phyloP scores from a whole-genome alignment of 1,140 invertebrate genomes.

The Heliconius eleuchia region DNA sequence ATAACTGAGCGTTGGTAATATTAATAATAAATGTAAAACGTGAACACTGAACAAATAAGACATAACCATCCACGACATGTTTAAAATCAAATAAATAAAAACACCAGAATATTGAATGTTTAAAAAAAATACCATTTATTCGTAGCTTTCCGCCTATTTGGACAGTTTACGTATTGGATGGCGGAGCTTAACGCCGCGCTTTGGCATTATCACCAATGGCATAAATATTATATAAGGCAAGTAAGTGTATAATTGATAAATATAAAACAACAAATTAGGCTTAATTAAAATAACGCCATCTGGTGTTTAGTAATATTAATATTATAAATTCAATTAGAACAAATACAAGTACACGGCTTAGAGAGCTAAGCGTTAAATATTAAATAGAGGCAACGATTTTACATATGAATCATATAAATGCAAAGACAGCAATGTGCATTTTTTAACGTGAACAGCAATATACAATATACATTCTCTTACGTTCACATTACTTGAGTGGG shows the following conservation, averaged over 20 bases:
- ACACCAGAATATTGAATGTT: constrained; percentile 5
- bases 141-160: too few species aligned
- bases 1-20: background rate
- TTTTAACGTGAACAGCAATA: too few species aligned
- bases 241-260: background rate
- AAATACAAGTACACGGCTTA: constrained; percentile 3
- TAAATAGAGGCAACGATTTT: constrained; percentile 3
- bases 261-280: constrained; percentile 6
- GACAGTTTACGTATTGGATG: too few species aligned
- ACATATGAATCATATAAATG: background rate
- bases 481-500: too few species aligned
- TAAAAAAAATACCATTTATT: background rate
- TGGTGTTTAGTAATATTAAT: background rate
- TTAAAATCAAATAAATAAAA: background rate
- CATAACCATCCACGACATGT: constrained; percentile 1
- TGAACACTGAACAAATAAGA: background rate
- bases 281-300: constrained; percentile 2
- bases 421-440: too few species aligned
- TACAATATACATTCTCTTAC: too few species aligned
- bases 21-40: constrained; percentile 10
- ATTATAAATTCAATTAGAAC: background rate
- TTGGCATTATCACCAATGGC: background rate
- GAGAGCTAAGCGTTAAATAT: constrained; percentile 13
- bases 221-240: background rate
- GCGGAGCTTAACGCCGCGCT: too few species aligned